These are phyloP conservation scores for Pseudococcus jackbeardsleyi DNA, from an alignment of 2,888 invertebrate genomes.

Conservation along the genomic window DNA sequence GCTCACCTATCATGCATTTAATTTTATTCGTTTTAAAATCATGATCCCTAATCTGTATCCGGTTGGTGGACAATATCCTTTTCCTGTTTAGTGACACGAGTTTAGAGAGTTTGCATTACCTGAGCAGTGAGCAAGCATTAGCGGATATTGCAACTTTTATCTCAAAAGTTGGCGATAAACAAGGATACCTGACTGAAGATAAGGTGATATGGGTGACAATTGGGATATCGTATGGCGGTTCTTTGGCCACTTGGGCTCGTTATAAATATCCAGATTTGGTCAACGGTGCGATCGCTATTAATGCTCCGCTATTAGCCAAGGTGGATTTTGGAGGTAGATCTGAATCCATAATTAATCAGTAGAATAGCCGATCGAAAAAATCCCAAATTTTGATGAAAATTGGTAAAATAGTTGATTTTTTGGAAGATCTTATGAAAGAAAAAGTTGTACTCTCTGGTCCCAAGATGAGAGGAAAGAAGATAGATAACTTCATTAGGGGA, in stretches of 20 bases:
- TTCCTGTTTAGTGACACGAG: slow-evolving; percentile 81
- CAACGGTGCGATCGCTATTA: slow-evolving; percentile 87
- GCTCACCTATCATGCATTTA: slow-evolving; percentile 67
- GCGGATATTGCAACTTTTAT: slow-evolving; percentile 92
- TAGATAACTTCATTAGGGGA: too few species aligned
- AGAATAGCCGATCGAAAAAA: too few species aligned
- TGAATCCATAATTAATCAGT: background rate
- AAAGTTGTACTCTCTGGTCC: too few species aligned
- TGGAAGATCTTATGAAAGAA: too few species aligned
- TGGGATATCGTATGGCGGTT: slow-evolving; percentile 95
- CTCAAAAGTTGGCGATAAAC: slow-evolving; percentile 76
- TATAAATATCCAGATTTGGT: slow-evolving; percentile 91
- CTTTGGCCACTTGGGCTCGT: slow-evolving; percentile 91
- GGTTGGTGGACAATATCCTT: background rate
- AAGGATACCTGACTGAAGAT: slow-evolving; percentile 72
- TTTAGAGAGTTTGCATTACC: slow-evolving; percentile 82
- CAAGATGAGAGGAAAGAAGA: too few species aligned
- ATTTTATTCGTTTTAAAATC: background rate
- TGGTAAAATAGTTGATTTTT: too few species aligned
- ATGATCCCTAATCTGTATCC: background rate
- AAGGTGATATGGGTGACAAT: slow-evolving; percentile 89
- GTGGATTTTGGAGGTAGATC: slow-evolving; percentile 83
- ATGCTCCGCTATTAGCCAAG: slow-evolving; percentile 89
- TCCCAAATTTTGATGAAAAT: too few species aligned
- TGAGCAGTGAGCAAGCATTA: slow-evolving; percentile 85